Base-by-base conservation (phyloP, 2,888 invertebrate genomes). In the Labia minor region DNA sequence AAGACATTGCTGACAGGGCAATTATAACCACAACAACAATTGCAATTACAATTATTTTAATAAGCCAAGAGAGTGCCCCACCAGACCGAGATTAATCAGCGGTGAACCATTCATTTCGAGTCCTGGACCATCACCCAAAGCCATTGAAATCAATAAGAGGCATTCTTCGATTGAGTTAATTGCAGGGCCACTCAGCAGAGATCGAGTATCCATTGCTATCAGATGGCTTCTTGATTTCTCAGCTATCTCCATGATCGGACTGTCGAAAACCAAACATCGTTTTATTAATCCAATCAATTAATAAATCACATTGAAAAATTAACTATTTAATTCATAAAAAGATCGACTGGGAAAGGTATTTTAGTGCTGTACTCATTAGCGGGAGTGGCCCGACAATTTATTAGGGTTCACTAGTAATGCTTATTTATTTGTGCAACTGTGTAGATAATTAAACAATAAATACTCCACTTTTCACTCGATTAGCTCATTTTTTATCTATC, bases 21-120 rank as follows among this genome's bases (percentile, higher is more conserved):
- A 49, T 49, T 49, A 49, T 49, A 49, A n/a, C 49, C 49, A 2
- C 49, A 14, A 14, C n/a, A 49, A 49, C 49, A 49, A 49, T 49
- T 49, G 49, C 49, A 16, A 49, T 49, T 49, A 49, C 49, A 49
- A 49, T 49, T 49, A 49, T 49, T 49, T 49, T 49, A 49, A 49
- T 49, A 49, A 49, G 49, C 49, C 49, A 3, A 16, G 16, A 16
- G 49, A n/a, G 3, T 49, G 26, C 26, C 26, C 26, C 26, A 26
- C 26, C 8, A 26, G 8, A 8, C 49, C 14, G 49, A 16, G 6
- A 49, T 49, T 49, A 49, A 49, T 49, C 49, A 49, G 49, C 14
- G 4, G 49, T 14, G 49, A 49, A 49, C 49, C 49, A 49, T 49
- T 26, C 26, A 26, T 26, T 26, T 26, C 26, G 26, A 6, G 26